Base-by-base conservation (phyloP, 1,140 invertebrate genomes). In the Achroia grisella region DNA sequence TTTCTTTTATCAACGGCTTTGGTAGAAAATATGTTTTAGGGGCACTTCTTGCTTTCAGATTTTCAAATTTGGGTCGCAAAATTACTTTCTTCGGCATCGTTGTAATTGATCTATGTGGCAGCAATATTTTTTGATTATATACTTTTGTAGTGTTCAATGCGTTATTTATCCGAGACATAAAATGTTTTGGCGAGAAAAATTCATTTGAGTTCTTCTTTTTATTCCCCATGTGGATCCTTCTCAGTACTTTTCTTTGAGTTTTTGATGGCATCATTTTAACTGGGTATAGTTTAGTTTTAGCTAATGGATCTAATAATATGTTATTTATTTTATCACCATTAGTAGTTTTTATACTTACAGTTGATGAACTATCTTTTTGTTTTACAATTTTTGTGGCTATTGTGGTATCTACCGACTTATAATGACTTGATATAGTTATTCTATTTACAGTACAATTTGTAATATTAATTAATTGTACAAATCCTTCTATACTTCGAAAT, bases 161-260 rank as follows among this genome's bases (percentile, higher is more conserved):
- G 13, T 10, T 29, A 0, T 36, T 44, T 32, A 30, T 39, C 12
- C 43, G 44, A 8, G 49, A 56, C 11, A 36, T 29, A 17, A 52
- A 48, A 10, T 43, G 49, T 36, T 52, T 56, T 36, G 48, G 48
- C 15, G 60, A 64, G 15, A 65, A 66, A 34, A 70, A 68, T 40
- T 73, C 62, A 39, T 65, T 34, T 4, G 58, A 65, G 11, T 73
- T 58, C 41, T 35, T 66, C 8, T 58, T 59, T 31, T 60, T 62
- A 15, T 49, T 56, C 5, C 44, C 37, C 17, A 61, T 12, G 11
- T 32, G 41, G 23, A 70, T 58, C 44, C 55, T 53, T 44, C 50
- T 71, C 36, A 67, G 39, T 11, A 55, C 42, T 33, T 61, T 70
- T 35, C 45, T 57, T 17, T 50, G 51, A 13, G 13, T 43, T 10